phyloP scores from a whole-genome alignment of 2,888 invertebrate species.

The Spilosoma lubricipeda region DNA sequence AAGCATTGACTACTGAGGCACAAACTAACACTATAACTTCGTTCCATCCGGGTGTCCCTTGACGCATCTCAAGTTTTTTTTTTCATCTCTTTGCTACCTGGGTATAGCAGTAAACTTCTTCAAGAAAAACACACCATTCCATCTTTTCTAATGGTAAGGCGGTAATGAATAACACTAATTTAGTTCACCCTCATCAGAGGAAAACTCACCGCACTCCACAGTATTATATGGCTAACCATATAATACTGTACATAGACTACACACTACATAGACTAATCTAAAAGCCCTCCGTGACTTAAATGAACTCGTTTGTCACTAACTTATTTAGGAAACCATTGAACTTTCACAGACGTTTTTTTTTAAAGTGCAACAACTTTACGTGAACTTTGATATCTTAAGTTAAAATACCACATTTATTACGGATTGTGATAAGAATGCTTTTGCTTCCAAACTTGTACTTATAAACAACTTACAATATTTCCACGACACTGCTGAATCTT shows the following conservation, averaged over 20 bases:
- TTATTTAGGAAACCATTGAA: neutral
- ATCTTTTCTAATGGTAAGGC: neutral
- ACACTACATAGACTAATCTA: no score
- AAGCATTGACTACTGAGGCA: no score
- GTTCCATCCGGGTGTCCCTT: no score
- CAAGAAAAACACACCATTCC: neutral
- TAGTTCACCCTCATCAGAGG: neutral
- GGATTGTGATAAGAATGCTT: neutral
- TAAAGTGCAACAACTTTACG: neutral
- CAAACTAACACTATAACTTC: no score
- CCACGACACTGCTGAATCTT: neutral
- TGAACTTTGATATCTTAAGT: neutral
- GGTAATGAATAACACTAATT: neutral
- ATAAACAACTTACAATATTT: neutral
- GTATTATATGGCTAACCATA: neutral
- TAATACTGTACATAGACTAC: no score
- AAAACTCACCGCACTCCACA: neutral
- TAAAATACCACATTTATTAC: neutral
- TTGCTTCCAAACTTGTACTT: neutral
- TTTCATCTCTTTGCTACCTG: neutral
- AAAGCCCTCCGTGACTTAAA: neutral
- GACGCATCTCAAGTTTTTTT: no score
- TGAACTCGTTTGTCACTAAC: neutral
- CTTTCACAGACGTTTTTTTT: neutral
- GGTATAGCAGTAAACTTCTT: neutral